Evolutionary conservation across 2,113 vertebrate genomes (phyloP), one percentile per base, ranked within the genome.

Genomic region (Caretta caretta): DNA sequence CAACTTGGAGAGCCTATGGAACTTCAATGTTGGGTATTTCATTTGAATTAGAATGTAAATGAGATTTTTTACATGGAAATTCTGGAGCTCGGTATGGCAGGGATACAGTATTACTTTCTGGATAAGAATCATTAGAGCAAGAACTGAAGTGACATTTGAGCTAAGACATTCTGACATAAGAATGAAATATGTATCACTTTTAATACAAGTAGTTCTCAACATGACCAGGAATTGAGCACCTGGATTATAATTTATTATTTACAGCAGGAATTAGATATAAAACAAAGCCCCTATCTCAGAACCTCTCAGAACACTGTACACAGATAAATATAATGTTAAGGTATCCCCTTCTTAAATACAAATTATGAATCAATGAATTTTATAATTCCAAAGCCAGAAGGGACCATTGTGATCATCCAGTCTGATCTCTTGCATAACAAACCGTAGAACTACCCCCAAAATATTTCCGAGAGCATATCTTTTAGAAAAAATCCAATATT

Each of bases 21-120:
- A 24, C 46, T 87, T 84, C 80, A 75, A 89, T 83, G 35, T 20
- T 86, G 20, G 87, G 76, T 29, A 87, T 90, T 78, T 87, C n/a
- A 80, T 87, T 42, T 46, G 65, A 48, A n/a, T 69, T 84, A 46
- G 3, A 51, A 62, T 12, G 22, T 22, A 76, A 42, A 42, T 91
- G 14, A 72, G 62, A 54, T 92, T 42, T 92, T 80, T 80, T 78
- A 16, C 69, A 25, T 49, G 81, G 9, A 27, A 87, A 85, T 79
- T 54, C 22, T 80, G n/a, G 27, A 87, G 5, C 65, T 93, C 5
- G 75, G 19, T 8, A 80, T 83, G 53, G 54, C 81, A 83, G 22
- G 8, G 57, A 59, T 12, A 78, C 12, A 89, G 59, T 87, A 90
- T 7, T 46, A 87, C 75, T 94, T 85, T 56, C 83, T 78, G 80